Percentiles rank a stretch among this genome's conserved stretches.
phyloP scores from a whole-genome alignment of 2,888 invertebrate species.

The Lochmaea crataegi region DNA sequence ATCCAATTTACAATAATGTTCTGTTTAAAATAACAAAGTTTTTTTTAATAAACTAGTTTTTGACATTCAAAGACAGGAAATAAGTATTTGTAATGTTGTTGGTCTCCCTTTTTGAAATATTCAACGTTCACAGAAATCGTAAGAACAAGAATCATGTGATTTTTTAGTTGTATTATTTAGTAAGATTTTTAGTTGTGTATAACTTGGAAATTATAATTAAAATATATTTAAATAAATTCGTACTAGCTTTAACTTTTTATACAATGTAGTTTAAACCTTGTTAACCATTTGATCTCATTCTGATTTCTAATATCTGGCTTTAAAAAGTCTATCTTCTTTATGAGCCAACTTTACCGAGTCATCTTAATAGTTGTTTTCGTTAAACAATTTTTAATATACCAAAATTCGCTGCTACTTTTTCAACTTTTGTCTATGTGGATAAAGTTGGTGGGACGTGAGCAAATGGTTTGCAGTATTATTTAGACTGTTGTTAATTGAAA shows the following conservation, averaged over 20 bases:
- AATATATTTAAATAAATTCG: background rate
- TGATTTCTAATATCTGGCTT: background rate
- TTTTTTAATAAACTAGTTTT: too few species aligned
- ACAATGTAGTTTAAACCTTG: slow-evolving; percentile 3
- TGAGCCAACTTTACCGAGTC: background rate
- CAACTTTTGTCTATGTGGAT: background rate
- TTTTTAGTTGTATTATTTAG: background rate
- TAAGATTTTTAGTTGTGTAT: background rate
- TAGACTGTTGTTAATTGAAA: background rate
- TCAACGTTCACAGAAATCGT: background rate
- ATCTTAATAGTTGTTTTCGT: too few species aligned
- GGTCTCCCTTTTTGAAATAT: background rate
- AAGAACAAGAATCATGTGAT: slow-evolving; percentile 3
- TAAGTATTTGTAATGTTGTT: background rate
- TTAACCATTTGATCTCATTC: background rate
- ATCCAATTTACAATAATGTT: too few species aligned
- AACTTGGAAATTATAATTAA: background rate
- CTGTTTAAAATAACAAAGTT: too few species aligned
- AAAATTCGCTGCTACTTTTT: background rate
- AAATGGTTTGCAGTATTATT: background rate
- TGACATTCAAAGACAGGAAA: background rate
- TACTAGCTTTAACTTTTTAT: background rate
- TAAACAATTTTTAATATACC: background rate
- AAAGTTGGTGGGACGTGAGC: background rate
- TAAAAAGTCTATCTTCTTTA: background rate